Base-by-base conservation (phyloP, 1,140 invertebrate species). In the Cheumatopsyche charites region DNA sequence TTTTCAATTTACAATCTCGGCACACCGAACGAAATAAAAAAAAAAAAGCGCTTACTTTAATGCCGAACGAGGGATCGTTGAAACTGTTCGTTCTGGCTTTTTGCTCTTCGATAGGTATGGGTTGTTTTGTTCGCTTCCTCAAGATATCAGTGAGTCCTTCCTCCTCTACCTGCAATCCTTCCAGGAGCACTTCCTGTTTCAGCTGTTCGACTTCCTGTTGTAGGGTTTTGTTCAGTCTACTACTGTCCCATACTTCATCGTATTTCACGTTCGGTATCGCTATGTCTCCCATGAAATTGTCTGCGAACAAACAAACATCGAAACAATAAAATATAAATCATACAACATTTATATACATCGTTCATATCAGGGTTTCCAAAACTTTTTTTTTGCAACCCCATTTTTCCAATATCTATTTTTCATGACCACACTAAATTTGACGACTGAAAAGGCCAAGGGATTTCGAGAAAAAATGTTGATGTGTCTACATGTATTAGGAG, bases 151-250 rank as follows among this genome's bases (percentile, higher is more conserved):
- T 88, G 1, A 93, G 82, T 21, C 91, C 91, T 81, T 93, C 91
- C 77, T 93, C 91, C 82, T 93, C 91, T 12, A 93, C 89, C 80
- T 93, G 91, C 21, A 93, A 82, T 5, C 91, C 91, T 81, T 93
- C 91, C 42, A 91, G 85, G 36, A 91, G 82, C 4, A 92, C 89
- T 80, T 93, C 91, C 76, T 92, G 90, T 77, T 91, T 91, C 73
- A 92, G 87, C 78, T 89, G 90, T 76, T 92, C 90, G 13, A 92
- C 82, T 78, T 92, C 90, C 79, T 90, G 87, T 78, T 90, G 86
- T 61, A 89, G 85, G 45, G 83, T 87, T 77, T 89, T 87, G 81
- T 90, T 90, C 70, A 88, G 85, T 76, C 86, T 84, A 49, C 85
- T 83, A 63, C 82, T 82, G 74, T 82, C 85, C 82, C 80, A 82